Evolutionary conservation across 92 coral and sea anemone genomes (phyloP), one percentile per base, ranked within the genome.

Genomic region (Hydrozoanthus gracilis): DNA sequence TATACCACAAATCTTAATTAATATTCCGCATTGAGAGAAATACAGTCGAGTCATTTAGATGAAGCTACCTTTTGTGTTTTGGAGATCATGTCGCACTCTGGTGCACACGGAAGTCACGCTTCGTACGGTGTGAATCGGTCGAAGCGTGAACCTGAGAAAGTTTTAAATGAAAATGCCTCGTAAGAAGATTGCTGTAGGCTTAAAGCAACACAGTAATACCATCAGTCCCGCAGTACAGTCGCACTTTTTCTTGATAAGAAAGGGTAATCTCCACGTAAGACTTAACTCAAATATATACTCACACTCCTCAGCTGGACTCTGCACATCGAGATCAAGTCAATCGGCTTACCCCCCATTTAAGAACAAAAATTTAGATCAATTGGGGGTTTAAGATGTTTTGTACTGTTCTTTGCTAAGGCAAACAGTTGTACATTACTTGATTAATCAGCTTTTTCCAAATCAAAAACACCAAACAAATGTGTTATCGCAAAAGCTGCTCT

Each of bases 401-500:
- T 52, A 52, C 60, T 52, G 60, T 52, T 52, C 60, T 68, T 68
- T 68, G 73, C 73, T 17, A 68, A 68, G 73, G 27, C 73, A 68
- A 20, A 68, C 73, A 68, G 73, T 68, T 68, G 5, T 68, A 44
- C 69, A 62, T 62, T 68, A 68, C 73, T n/a, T 68, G 27, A 68
- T 20, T 68, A n/a, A 49, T 17, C 10, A 71, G 39, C n/a, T n/a
- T n/a, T n/a, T n/a, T n/a, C n/a, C n/a, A n/a, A n/a, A n/a, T n/a
- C 76, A 6, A 47, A 71, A 71, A 13, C 12, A 17, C 67, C 67
- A 61, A 61, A 71, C 55, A 44, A 47, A 44, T 71, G 76, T 8
- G 51, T 71, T 71, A 39, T 71, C 76, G 51, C 51, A 71, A 71
- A 71, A 71, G 76, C 76, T 9, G 52, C n/a, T 71, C 44, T 44